Evolutionary conservation across 2,113 vertebrate genomes (phyloP).

Genomic region (Muntiacus reevesi): DNA sequence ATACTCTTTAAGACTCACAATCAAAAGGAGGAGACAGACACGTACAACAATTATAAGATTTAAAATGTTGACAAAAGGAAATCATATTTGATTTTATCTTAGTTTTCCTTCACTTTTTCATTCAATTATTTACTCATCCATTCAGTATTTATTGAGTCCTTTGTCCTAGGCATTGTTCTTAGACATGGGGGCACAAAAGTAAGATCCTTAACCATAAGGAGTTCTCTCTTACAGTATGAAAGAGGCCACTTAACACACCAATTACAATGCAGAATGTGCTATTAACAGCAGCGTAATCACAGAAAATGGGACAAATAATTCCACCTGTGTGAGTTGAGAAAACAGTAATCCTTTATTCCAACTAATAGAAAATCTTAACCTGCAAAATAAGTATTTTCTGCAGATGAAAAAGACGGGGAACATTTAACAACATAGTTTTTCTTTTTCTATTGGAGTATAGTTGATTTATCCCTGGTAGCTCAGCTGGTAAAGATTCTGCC

Average conservation of each 20-base stretch:
- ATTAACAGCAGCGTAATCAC: background rate
- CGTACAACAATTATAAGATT: background rate
- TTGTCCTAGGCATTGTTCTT: background rate
- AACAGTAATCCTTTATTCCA: background rate
- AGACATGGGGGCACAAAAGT: background rate
- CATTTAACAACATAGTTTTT: background rate
- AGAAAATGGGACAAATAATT: background rate
- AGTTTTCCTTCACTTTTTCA: background rate
- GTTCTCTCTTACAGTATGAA: background rate
- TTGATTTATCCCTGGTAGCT: background rate
- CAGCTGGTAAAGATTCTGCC: background rate
- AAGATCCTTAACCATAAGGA: background rate
- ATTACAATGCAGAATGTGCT: background rate
- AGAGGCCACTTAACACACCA: background rate
- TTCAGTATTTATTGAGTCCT: background rate
- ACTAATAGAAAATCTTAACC: background rate
- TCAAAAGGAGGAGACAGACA: background rate
- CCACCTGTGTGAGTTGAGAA: background rate
- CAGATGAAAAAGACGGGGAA: background rate
- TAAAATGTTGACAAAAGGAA: background rate
- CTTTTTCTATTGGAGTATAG: background rate
- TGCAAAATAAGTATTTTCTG: background rate
- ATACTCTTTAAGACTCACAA: background rate
- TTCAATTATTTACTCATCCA: background rate
- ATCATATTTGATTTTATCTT: background rate